A percentile compares a stretch with the other conserved stretches of the same genome.
Conservation (phyloP, 2,888 invertebrate species). For the Bembecia ichneumoniformis region DNA sequence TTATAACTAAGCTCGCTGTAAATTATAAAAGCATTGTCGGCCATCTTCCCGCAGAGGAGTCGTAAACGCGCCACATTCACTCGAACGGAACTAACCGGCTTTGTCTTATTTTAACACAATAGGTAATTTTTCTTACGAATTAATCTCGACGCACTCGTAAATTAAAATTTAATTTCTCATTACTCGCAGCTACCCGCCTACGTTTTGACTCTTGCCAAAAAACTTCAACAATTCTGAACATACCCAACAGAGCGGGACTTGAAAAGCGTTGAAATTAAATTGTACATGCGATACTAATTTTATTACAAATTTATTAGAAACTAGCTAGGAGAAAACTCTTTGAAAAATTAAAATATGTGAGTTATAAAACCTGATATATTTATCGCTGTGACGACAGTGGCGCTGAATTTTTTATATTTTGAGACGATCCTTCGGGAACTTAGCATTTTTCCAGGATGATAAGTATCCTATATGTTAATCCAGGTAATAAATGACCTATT, state of each 20-base stretch:
- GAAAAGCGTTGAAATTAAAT: conserved; percentile 15
- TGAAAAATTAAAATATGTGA: too few relatives aligned
- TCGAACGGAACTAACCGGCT: conserved; percentile 58
- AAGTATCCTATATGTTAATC: too few relatives aligned
- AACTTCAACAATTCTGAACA: conserved; percentile 11
- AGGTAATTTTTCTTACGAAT: conserved; percentile 66
- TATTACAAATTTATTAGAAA: too few relatives aligned
- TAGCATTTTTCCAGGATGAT: too few relatives aligned
- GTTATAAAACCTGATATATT: too few relatives aligned
- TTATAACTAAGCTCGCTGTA: conserved; percentile 35
- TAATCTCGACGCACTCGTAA: conserved; percentile 58
- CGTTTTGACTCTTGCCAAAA: conserved; percentile 42
- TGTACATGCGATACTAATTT: too few relatives aligned
- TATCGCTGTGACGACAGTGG: too few relatives aligned
- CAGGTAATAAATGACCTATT: too few relatives aligned
- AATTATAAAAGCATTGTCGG: conserved; percentile 61
- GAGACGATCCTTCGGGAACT: too few relatives aligned
- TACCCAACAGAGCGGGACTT: not conserved
- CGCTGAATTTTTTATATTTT: too few relatives aligned
- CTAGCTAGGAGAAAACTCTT: too few relatives aligned
- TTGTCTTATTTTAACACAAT: conserved; percentile 67
- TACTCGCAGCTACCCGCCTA: conserved; percentile 59
- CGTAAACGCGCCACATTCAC: conserved; percentile 37
- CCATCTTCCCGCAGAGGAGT: conserved; percentile 16
- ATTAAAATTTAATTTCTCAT: conserved; percentile 68